phyloP scores from a whole-genome alignment of 2,888 invertebrate species.

The Caenorhabditis drosophilae region DNA sequence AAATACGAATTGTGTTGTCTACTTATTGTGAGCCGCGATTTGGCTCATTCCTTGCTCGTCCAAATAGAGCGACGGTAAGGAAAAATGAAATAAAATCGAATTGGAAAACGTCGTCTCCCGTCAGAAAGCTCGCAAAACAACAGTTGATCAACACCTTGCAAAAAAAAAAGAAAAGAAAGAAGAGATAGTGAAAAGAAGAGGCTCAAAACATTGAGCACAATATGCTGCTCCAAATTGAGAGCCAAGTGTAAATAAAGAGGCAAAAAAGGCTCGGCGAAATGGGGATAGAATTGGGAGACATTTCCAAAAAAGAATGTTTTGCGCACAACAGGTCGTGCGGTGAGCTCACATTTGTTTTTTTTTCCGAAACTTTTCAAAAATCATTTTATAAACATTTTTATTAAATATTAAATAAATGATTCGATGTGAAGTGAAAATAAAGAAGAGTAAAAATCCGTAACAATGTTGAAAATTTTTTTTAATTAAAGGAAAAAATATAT shows the following conservation, averaged over 20 bases:
- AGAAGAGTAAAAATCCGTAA: neutral
- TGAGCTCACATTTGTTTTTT: neutral
- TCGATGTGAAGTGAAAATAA: neutral
- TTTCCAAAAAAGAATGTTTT: neutral
- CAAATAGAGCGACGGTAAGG: neutral
- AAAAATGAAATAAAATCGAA: neutral
- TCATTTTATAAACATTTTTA: neutral
- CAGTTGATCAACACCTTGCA: neutral
- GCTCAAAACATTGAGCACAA: no score
- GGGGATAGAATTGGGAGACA: neutral
- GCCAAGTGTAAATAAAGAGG: neutral
- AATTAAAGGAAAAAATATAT: no score
- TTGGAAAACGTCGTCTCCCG: neutral
- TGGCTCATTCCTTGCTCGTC: neutral
- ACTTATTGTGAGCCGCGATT: neutral
- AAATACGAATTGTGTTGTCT: no score
- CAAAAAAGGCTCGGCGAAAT: no score
- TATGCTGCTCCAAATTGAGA: neutral
- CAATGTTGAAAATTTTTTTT: neutral
- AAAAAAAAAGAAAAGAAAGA: no score
- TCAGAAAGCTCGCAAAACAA: neutral
- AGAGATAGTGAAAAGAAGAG: no score
- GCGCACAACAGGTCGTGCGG: neutral
- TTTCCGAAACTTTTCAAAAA: neutral
- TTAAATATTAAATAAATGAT: neutral